Evolutionary conservation across 2,888 invertebrate genomes (phyloP).

Genomic region (Dasysyrphus albostriatus): DNA sequence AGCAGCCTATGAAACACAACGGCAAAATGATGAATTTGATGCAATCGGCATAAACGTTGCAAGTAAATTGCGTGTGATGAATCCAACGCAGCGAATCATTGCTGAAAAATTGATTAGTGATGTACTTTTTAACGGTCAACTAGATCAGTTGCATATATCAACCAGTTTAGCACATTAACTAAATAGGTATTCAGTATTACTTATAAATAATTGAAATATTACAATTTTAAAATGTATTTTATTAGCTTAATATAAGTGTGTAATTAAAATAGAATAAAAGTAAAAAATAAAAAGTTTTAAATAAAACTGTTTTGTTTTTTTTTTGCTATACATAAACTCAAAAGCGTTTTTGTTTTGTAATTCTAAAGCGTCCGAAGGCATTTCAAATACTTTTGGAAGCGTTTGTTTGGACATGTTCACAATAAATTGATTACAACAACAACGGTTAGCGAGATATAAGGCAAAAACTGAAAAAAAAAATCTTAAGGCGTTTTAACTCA

Average conservation of each 20-base stretch:
- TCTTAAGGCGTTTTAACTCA: no score
- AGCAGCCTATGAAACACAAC: conserved; percentile 79
- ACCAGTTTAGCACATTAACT: conserved; percentile 78
- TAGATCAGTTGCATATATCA: conserved; percentile 81
- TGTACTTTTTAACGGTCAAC: conserved; percentile 82
- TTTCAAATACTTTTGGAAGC: no score
- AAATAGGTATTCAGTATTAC: conserved; percentile 20
- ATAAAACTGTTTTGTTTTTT: not conserved
- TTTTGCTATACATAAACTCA: no score
- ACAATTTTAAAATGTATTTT: conserved; percentile 13
- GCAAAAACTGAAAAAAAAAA: no score
- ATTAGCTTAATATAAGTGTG: not conserved
- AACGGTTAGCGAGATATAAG: no score
- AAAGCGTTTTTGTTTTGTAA: no score
- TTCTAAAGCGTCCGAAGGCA: no score
- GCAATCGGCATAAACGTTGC: conserved; percentile 83
- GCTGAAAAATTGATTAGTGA: conserved; percentile 83
- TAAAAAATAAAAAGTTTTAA: not conserved
- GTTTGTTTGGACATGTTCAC: no score
- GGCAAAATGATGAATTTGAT: conserved; percentile 82
- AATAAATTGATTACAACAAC: no score
- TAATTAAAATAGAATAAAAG: not conserved
- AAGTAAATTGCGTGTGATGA: conserved; percentile 82
- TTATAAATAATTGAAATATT: not conserved
- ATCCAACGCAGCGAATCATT: conserved; percentile 82